Conservation (phyloP, 2,797 vertebrate species). For the Neoniphon sammara region DNA sequence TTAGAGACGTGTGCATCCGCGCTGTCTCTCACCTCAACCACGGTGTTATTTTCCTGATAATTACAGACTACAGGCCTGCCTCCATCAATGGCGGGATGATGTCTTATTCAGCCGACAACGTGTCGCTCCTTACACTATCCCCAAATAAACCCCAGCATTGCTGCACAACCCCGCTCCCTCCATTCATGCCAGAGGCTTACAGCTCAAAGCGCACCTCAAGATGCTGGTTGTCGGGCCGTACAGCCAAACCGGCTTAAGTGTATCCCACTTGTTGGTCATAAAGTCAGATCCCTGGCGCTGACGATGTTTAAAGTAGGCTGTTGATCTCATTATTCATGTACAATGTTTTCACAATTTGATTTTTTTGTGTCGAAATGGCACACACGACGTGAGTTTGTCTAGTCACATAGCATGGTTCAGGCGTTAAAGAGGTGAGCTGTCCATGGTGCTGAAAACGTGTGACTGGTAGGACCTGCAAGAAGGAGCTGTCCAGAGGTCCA, state of each 20-base stretch:
- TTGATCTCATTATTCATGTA: background rate
- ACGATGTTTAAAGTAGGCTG: background rate
- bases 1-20: slow-evolving; percentile 65
- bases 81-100: slow-evolving; percentile 52
- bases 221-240: slow-evolving; percentile 4
- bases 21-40: slow-evolving; percentile 3
- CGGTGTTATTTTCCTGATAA: slow-evolving; percentile 32
- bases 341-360: background rate
- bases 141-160: slow-evolving; percentile 19
- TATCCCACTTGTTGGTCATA: slow-evolving; percentile 75
- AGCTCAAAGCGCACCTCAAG: background rate
- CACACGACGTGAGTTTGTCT: background rate
- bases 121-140: slow-evolving; percentile 49
- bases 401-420: background rate
- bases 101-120: slow-evolving; percentile 48
- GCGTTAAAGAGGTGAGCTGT: slow-evolving; percentile 12
- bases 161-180: slow-evolving; percentile 33
- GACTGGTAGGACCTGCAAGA: background rate
- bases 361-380: slow-evolving; percentile 9
- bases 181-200: slow-evolving; percentile 6
- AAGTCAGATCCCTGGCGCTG: background rate
- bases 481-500: background rate
- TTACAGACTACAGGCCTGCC: slow-evolving; percentile 55
- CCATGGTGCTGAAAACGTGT: slow-evolving; percentile 2
- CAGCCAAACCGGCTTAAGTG: slow-evolving; percentile 13